Base-by-base conservation (phyloP, 1,140 invertebrate genomes). In the Hestina assimilis region DNA sequence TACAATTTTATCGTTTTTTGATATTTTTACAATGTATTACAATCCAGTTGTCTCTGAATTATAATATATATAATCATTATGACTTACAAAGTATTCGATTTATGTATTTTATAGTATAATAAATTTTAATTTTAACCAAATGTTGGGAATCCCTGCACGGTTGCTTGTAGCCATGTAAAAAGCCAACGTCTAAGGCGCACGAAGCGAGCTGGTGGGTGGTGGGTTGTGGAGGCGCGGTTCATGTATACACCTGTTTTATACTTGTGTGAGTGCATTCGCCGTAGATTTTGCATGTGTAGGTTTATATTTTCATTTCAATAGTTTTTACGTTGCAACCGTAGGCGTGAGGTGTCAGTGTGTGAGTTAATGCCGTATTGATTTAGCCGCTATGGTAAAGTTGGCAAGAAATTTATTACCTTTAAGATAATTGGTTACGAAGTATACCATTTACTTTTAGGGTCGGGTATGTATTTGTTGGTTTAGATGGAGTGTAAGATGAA, bases 281-380 rank as follows among this genome's bases (percentile, higher is more conserved):
- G 62, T 60, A 59, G 33, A 23, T 33, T 40, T 43, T 40, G 51
- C 48, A 58, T 66, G 69, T 71, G 75, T 73, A 73, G 54, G 70
- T 65, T 75, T 83, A 83, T 87, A 84, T 79, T 86, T 83, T 86
- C 80, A 83, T 84, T 84, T 76, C 71, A 78, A 83, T 87, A 87
- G 83, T 87, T 87, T 87, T 87, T 87, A 76, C 66, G 45, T 53
- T 75, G 77, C 81, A 77, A 60, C 66, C 50, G 81, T 84, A 70
- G 43, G 78, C 59, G 83, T 86, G 63, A 41, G 53, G 33, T 61
- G 26, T 14, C 9, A 4, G 4, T 82, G 83, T 84, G 81, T 84
- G 81, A 35, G 83, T 85, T 84, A 80, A 85, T 83, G 71, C 73
- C 71, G 82, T 87, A 87, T 87, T 83, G 83, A 87, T 87, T 83